Evolutionary conservation across 1,140 invertebrate genomes (phyloP), one percentile per base, ranked within the genome.

Genomic region (Psix sp.): DNA sequence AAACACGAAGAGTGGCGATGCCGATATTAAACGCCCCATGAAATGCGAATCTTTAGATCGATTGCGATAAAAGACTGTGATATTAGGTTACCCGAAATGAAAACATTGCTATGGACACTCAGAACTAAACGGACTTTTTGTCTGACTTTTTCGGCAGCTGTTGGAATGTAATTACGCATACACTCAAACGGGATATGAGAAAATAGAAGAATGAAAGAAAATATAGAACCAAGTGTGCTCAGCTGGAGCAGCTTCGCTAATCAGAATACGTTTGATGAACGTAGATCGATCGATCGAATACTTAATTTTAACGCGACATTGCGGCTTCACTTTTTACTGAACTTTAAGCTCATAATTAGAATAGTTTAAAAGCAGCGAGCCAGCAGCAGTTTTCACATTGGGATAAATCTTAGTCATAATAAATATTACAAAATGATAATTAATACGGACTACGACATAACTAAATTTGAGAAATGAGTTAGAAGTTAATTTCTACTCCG

Each of bases 31-130:
- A 70, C 54, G 59, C 35, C 35, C 21, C 24, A 39, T 39, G 48
- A 59, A 72, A 70, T 68, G 57, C 57, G 66, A 66, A 54, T 49
- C 74, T 70, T 74, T 78, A 74, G 78, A 77, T 78, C 78, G 78
- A 39, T 33, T 49, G 48, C 54, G 62, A 71, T 78, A 76, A 77
- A 77, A 80, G 59, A 65, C 3, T 59, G 26, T 38, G 56, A 52
- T 62, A 54, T 62, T 62, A 42, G 42, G 49, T 42, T 49, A 36
- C 46, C 20, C 56, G 40, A 54, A 59, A 73, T 59, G 51, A 63
- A 51, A 57, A 49, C 56, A 40, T 26, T 15, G 29, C 20, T 42
- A 51, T 33, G 13, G 46, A 7, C 18, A 17, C 17, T 14, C 31
- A 26, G 24, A n/a, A 17, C 13, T 59, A 52, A 46, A 65, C 40